Base-by-base conservation (phyloP, 2,888 invertebrate species). In the Acleris holmiana region DNA sequence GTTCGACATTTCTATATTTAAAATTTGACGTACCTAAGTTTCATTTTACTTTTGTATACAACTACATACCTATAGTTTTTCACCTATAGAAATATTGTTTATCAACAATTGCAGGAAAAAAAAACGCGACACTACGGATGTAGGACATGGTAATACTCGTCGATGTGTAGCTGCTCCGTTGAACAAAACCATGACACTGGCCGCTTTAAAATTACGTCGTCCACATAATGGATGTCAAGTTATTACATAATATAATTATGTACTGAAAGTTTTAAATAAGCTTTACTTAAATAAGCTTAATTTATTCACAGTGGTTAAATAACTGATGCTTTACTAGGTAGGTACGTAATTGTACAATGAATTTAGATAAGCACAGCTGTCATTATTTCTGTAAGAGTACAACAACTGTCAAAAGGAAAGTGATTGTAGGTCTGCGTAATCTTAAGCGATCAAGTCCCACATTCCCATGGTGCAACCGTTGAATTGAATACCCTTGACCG, bases 401-500 rank as follows among this genome's bases (percentile, higher is more conserved):
- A 13, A 35, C 29, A 35, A 35, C 35, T 35, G 35, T 4, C 35
- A 13, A 35, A 35, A 35, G 13, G 35, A 35, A 41, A 48, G 19
- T 25, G 41, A 41, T 18, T 56, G 40, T 19, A 17, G 29, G 48
- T 53, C n/a, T 59, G 25, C 21, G 47, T 23, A 15, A 63, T 53
- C 58, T 54, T 47, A 21, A 44, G 40, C 21, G n/a, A 23, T 21
- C 58, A 25, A 47, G n/a, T 54, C 29, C 44, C 29, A 23, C 49
- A 60, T 55, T 60, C 49, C 60, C 53, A 49, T 60, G 65, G 50
- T 55, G 65, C 65, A 60, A 44, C 54, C 49, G 49, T 51, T 66
- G 40, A 62, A 68, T 55, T 35, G 48, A 62, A 66, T 68, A 65
- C 56, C 68, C 68, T 68, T 68, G 68, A 68, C 68, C 68, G 66